Conservation (phyloP, 1,140 invertebrate species). For the Lordiphosa mommai region DNA sequence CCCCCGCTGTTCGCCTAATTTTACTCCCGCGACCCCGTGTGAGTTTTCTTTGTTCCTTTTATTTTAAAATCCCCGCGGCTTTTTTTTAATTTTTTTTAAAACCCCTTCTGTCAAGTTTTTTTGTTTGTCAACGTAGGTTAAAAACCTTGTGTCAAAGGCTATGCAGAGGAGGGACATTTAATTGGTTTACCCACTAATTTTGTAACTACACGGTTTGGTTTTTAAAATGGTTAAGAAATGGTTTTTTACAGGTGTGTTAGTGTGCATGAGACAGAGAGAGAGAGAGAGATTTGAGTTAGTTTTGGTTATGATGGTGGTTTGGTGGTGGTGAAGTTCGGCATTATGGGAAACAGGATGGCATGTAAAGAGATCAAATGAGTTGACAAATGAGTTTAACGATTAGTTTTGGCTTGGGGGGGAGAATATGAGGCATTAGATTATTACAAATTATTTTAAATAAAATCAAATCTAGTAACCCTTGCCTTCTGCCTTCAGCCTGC, state of each 20-base stretch:
- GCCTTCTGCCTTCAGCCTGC: too few relatives aligned
- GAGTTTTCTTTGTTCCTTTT: too few relatives aligned
- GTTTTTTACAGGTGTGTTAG: neutral
- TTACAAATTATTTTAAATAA: too few relatives aligned
- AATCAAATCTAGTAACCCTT: too few relatives aligned
- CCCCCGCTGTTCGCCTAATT: too few relatives aligned
- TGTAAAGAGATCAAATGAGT: constrained; percentile 68
- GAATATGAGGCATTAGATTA: neutral
- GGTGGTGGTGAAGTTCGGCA: constrained; percentile 22
- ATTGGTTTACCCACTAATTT: constrained; percentile 37
- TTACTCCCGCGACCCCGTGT: too few relatives aligned
- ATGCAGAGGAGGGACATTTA: neutral
- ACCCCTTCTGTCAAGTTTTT: too few relatives aligned
- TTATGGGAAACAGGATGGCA: constrained; percentile 70
- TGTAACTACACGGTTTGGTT: constrained; percentile 43
- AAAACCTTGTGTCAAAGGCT: too few relatives aligned
- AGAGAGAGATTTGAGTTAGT: constrained; percentile 11
- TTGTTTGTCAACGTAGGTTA: too few relatives aligned
- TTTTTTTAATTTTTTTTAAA: too few relatives aligned
- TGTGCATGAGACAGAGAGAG: neutral
- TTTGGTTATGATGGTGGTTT: constrained; percentile 26
- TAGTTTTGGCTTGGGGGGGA: constrained; percentile 26
- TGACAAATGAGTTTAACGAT: constrained; percentile 44
- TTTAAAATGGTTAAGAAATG: neutral
- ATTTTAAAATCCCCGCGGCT: too few relatives aligned